These are phyloP conservation scores for Chloroceryle inda DNA, from an alignment of 2,797 vertebrate species.

Conservation along the genomic window DNA sequence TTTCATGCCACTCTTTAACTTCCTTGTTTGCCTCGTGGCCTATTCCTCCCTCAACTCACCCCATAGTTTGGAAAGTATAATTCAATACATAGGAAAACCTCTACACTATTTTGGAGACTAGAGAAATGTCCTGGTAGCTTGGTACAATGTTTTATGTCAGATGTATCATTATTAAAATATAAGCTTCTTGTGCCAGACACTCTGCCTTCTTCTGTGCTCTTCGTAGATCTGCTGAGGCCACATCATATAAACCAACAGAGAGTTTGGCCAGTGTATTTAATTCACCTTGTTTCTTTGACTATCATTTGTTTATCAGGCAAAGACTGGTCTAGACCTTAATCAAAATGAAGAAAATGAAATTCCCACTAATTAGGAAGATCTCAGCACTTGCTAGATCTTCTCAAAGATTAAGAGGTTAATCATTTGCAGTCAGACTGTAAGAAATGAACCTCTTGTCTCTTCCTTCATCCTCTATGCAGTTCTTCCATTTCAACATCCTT, in stretches of 20 bases:
- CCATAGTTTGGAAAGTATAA: neutral
- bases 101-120: neutral
- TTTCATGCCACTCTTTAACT: neutral
- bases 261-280: constrained; percentile 27
- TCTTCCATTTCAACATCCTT: constrained; percentile 65
- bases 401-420: constrained; percentile 72
- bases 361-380: constrained; percentile 49
- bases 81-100: neutral
- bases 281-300: constrained; percentile 48
- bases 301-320: constrained; percentile 58
- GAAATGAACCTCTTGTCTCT: constrained; percentile 69
- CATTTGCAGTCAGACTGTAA: constrained; percentile 50
- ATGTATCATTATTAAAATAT: neutral
- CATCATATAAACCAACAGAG: neutral
- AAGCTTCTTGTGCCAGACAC: neutral
- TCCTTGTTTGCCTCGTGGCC: neutral
- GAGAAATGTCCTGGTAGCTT: neutral
- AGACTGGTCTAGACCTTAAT: constrained; percentile 52
- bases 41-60: neutral
- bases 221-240: constrained; percentile 8
- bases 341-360: constrained; percentile 65
- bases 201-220: neutral
- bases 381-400: constrained; percentile 67
- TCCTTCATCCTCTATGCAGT: constrained; percentile 63
- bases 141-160: neutral